Evolutionary conservation across 2,797 vertebrate genomes (phyloP), one percentile per base, ranked within the genome.

Genomic region (Enteromius thamalakanensis): DNA sequence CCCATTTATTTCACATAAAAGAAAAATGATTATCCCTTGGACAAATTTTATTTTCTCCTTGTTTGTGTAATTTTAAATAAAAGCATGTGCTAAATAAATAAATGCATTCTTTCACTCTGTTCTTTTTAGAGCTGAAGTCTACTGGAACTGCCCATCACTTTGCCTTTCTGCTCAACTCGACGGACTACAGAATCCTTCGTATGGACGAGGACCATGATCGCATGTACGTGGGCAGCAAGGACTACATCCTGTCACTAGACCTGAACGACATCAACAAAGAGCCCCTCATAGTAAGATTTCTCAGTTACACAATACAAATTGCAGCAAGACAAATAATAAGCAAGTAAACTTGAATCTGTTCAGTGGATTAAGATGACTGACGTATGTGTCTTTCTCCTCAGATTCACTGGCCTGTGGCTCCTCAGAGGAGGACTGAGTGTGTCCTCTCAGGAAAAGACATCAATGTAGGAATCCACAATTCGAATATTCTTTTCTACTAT

Each of bases 181-280:
- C 96, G 0, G 98, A 99, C 92, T 99, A 99, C 90, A 96, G 98
- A 62, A 98, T 99, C 91, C 95, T 99, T 76, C 95, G 97, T 80
- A 99, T 99, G 95, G 98, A 99, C 2, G 98, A 99, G 90, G 98
- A 99, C 94, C 98, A 99, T 0, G 98, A 99, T 92, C 97, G 98
- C 90, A 99, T 99, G 97, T 99, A 99, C 0, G 97, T 99, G 93
- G 98, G 98, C 91, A 98, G 97, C 96, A 99, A 99, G 92, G 98
- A 99, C 94, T 99, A 98, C 0, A 94, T 99, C 90, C 95, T 99
- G 62, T 99, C 98, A 0, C 92, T 99, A 93, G 97, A 99, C 89
- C 95, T 99, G 82, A 97, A 99, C 0, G 98, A 99, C 94, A 99
- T 99, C 96, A 99, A 99, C 94, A 97, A 98, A 76, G 98, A 99